Percentiles rank a stretch among this genome's conserved stretches.
phyloP scores from a whole-genome alignment of 1,140 invertebrate genomes.

The Macrosteles quadrilineatus region DNA sequence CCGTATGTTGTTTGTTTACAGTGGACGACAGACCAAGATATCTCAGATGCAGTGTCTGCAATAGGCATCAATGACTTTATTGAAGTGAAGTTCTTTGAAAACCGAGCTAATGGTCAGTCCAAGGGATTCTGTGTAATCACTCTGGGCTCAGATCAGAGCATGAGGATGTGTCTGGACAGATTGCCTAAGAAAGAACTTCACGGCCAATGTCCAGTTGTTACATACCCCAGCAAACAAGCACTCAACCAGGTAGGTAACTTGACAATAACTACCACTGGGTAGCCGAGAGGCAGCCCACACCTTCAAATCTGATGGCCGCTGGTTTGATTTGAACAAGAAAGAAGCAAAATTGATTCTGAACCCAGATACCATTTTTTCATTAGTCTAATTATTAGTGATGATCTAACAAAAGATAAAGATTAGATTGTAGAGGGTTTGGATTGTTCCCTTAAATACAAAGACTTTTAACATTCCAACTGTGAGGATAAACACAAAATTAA shows the following conservation, averaged over 20 bases:
- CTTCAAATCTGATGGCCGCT: no score
- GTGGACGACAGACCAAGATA: slow-evolving; percentile 98
- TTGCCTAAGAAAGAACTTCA: slow-evolving; percentile 93
- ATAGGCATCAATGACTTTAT: slow-evolving; percentile 92
- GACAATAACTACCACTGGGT: no score
- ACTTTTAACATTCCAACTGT: no score
- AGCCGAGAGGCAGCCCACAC: no score
- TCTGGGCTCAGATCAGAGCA: slow-evolving; percentile 88
- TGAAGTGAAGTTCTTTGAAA: slow-evolving; percentile 99
- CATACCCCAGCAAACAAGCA: slow-evolving; percentile 92
- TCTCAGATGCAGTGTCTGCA: slow-evolving; percentile 81
- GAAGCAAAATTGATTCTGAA: neutral
- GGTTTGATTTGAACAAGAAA: no score
- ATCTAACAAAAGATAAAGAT: no score
- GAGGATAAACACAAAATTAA: no score
- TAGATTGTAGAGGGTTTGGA: no score
- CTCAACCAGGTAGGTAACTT: slow-evolving; percentile 56
- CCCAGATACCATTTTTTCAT: neutral
- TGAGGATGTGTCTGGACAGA: slow-evolving; percentile 87
- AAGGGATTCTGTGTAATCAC: slow-evolving; percentile 97
- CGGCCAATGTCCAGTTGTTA: slow-evolving; percentile 92
- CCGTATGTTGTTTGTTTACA: slow-evolving; percentile 56
- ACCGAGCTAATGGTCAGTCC: slow-evolving; percentile 97
- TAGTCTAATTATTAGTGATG: neutral
- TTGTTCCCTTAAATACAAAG: no score